These are phyloP conservation scores for Sander lucioperca DNA, from an alignment of 2,113 vertebrate species.

Conservation along the genomic window DNA sequence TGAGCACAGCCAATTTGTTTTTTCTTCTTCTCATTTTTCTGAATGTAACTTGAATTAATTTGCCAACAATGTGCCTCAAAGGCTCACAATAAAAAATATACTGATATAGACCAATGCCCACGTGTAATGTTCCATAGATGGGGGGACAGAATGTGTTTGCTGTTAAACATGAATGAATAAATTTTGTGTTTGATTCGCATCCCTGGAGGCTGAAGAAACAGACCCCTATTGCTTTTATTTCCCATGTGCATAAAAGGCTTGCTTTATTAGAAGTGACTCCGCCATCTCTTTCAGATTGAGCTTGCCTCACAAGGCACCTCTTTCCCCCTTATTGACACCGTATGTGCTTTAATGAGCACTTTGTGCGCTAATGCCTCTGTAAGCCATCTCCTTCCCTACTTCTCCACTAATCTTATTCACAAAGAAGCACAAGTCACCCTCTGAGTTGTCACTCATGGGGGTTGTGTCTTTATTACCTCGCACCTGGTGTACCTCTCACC, in stretches of 20 bases:
- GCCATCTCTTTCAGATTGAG: constrained; percentile 61
- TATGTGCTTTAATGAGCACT: constrained; percentile 74
- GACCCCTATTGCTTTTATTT: constrained; percentile 56
- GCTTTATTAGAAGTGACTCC: constrained; percentile 61
- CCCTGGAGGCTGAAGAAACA: constrained; percentile 30
- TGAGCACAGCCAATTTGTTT: constrained; percentile 13
- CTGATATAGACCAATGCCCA: constrained; percentile 22
- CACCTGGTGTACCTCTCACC: constrained; percentile 49
- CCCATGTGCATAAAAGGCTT: constrained; percentile 51
- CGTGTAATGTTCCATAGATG: constrained; percentile 40
- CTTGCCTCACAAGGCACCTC: constrained; percentile 46
- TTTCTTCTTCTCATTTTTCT: constrained; percentile 20
- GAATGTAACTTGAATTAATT: constrained; percentile 28
- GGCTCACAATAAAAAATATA: constrained; percentile 6
- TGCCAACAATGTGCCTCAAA: constrained; percentile 19
- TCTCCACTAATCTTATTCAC: constrained; percentile 73
- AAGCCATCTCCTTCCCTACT: constrained; percentile 60
- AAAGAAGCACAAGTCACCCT: constrained; percentile 71
- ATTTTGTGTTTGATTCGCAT: constrained; percentile 28
- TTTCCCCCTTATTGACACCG: constrained; percentile 64
- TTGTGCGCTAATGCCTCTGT: constrained; percentile 70
- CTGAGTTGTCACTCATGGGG: constrained; percentile 69
- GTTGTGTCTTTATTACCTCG: constrained; percentile 57
- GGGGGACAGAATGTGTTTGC: constrained; percentile 15
- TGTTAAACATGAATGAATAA: constrained; percentile 48